Evolutionary conservation across 2,797 vertebrate species (phyloP).

Genomic region (Diceros bicornis): DNA sequence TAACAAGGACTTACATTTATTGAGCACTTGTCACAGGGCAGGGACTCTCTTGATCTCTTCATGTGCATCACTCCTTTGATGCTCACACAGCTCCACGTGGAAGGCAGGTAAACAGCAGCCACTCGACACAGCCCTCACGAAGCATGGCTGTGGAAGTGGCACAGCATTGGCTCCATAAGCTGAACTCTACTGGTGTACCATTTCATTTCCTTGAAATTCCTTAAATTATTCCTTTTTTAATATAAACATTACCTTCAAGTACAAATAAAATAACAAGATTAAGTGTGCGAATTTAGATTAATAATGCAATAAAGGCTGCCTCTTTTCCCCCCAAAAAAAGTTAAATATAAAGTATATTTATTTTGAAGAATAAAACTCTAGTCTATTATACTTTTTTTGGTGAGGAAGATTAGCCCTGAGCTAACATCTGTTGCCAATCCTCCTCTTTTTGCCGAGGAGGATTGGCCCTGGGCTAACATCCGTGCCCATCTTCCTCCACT

Average conservation of each 20-base stretch:
- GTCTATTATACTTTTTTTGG: not conserved
- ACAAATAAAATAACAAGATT: constrained; percentile 26
- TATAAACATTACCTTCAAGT: constrained; percentile 51
- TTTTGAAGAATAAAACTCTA: constrained; percentile 26
- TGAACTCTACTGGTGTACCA: not conserved
- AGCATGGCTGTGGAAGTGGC: not conserved
- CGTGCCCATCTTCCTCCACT: no score
- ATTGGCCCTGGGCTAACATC: no score
- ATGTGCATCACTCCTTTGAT: not conserved
- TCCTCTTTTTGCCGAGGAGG: no score
- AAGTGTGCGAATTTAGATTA: not conserved
- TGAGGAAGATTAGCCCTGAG: no score
- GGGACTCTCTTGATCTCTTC: not conserved
- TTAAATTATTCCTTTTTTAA: constrained; percentile 14
- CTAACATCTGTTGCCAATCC: no score
- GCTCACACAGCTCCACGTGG: not conserved
- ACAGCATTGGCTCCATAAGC: not conserved
- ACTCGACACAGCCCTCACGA: not conserved
- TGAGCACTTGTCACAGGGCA: not conserved
- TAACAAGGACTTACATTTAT: not conserved
- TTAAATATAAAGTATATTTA: constrained; percentile 43
- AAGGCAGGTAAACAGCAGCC: not conserved
- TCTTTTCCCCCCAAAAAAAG: not conserved
- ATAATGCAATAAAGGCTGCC: not conserved
- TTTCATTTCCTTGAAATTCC: constrained; percentile 13